Evolutionary conservation across 2,113 vertebrate species (phyloP).

Genomic region (Blennius ocellaris): DNA sequence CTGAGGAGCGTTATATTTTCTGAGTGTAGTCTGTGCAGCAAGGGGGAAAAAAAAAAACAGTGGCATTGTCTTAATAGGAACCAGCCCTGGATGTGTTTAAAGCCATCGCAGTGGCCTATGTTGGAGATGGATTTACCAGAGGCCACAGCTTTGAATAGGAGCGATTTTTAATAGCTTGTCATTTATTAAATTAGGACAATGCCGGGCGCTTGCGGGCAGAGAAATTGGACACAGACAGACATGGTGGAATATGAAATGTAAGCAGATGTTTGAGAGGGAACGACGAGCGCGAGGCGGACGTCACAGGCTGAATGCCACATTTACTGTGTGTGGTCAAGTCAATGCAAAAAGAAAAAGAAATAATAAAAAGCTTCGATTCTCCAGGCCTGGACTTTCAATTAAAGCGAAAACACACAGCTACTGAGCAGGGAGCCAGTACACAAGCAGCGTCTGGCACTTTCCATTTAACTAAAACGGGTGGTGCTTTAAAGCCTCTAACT

Average conservation of each 20-base stretch:
- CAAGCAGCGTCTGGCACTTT: conserved; percentile 28
- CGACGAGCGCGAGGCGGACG: conserved; percentile 50
- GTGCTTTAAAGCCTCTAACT: conserved; percentile 55
- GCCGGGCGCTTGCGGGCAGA: conserved; percentile 71
- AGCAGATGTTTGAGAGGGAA: conserved; percentile 73
- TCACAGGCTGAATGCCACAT: conserved; percentile 70
- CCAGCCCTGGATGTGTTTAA: conserved; percentile 72
- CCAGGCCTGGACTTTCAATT: conserved; percentile 74
- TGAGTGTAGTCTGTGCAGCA: conserved; percentile 36
- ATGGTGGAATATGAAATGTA: conserved; percentile 79
- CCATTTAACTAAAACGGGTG: conserved; percentile 20
- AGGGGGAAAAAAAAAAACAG: conserved; percentile 60
- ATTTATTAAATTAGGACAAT: conserved; percentile 84
- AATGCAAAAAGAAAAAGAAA: conserved; percentile 17
- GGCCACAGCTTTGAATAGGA: conserved; percentile 70
- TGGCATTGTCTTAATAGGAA: conserved; percentile 76
- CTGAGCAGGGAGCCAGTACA: conserved; percentile 16
- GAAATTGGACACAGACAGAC: conserved; percentile 77
- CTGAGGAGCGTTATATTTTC: conserved; percentile 32
- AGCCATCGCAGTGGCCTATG: conserved; percentile 60
- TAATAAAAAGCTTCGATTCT: conserved; percentile 32
- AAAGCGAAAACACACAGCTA: conserved; percentile 42
- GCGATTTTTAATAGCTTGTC: conserved; percentile 80
- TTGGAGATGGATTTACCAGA: conserved; percentile 76
- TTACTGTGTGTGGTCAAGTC: conserved; percentile 81